Evolutionary conservation across 1,140 invertebrate species (phyloP).

Genomic region (Marisa cornuarietis): DNA sequence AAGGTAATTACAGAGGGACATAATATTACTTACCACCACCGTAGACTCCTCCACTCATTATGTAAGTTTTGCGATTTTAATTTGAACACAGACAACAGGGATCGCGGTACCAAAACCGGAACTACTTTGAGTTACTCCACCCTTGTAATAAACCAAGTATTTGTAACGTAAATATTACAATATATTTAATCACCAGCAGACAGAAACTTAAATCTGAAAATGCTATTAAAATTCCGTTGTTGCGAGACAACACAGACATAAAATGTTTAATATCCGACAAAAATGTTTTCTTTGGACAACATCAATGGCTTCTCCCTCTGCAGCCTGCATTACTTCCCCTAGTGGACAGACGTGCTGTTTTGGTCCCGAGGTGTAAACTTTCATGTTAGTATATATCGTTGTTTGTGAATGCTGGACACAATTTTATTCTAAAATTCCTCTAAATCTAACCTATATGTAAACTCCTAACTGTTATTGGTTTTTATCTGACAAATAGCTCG

Average conservation of each 20-base stretch:
- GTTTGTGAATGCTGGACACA: too few species aligned
- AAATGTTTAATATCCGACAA: too few species aligned
- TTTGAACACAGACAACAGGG: not conserved
- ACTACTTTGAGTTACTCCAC: not conserved
- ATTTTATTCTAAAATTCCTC: too few species aligned
- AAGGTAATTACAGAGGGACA: not conserved
- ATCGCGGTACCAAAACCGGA: not conserved
- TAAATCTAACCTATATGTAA: too few species aligned
- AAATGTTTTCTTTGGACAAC: too few species aligned
- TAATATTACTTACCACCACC: conserved; percentile 53
- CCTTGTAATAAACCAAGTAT: not conserved
- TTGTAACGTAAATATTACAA: not conserved
- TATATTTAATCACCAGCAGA: not conserved
- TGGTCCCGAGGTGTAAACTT: too few species aligned
- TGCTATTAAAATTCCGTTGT: not conserved
- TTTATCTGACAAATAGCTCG: too few species aligned
- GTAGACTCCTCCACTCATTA: conserved; percentile 63
- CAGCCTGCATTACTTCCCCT: too few species aligned
- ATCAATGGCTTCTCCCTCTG: too few species aligned
- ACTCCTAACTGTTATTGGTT: too few species aligned
- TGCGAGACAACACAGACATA: not conserved
- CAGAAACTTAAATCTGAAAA: not conserved
- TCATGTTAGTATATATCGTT: not conserved
- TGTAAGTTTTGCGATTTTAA: conserved; percentile 1
- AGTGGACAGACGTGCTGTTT: too few species aligned